Conservation (phyloP, 2,797 vertebrate species). For the Balearica regulorum region DNA sequence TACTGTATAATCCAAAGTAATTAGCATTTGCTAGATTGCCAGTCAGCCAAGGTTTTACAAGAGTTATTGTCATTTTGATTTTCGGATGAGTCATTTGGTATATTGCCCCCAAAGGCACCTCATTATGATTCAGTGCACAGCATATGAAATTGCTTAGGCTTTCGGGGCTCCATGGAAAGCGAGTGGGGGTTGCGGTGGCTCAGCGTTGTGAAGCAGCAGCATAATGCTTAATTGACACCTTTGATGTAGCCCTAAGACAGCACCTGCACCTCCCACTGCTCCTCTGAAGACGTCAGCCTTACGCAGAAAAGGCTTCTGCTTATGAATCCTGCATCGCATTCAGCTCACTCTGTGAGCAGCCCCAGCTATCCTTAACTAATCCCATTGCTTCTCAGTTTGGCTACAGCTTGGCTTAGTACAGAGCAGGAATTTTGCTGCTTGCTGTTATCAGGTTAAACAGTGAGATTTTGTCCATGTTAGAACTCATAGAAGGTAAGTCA, state of each 20-base stretch:
- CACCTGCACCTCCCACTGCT: constrained; percentile 82
- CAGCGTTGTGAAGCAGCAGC: constrained; percentile 64
- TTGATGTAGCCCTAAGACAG: constrained; percentile 81
- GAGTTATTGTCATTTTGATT: constrained; percentile 75
- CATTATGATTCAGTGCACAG: constrained; percentile 77
- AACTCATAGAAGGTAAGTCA: constrained; percentile 94
- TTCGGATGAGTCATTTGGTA: constrained; percentile 73
- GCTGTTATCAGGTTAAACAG: constrained; percentile 58
- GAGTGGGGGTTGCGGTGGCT: constrained; percentile 68
- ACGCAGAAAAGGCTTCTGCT: constrained; percentile 86
- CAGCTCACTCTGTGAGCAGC: constrained; percentile 77
- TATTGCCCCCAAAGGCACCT: constrained; percentile 71
- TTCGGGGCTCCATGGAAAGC: constrained; percentile 64
- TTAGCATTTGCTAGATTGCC: constrained; percentile 51
- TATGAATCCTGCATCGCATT: constrained; percentile 79
- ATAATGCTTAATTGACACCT: constrained; percentile 80
- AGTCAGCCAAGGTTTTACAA: constrained; percentile 62
- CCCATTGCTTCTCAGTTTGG: constrained; percentile 72
- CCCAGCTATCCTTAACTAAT: constrained; percentile 77
- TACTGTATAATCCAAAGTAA: constrained; percentile 25
- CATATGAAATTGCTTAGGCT: constrained; percentile 65
- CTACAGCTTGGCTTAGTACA: constrained; percentile 61
- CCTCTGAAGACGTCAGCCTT: constrained; percentile 86
- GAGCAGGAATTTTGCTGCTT: constrained; percentile 61
- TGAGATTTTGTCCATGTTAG: constrained; percentile 86